phyloP scores from a whole-genome alignment of 2,113 vertebrate species.

The Chloropsis hardwickii region DNA sequence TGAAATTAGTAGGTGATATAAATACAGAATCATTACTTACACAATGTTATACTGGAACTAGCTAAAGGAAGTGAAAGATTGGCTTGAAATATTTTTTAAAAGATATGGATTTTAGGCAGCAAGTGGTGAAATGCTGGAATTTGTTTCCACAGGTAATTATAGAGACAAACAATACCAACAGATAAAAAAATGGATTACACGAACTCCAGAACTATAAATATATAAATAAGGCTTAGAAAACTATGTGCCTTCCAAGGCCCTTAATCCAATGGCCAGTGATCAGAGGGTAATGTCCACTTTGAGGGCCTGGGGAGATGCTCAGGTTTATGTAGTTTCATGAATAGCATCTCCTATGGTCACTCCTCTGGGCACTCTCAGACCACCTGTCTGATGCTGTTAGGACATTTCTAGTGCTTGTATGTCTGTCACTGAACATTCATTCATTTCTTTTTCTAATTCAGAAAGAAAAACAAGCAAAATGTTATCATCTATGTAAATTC shows the following conservation, averaged over 20 bases:
- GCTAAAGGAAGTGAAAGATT: background rate
- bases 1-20: background rate
- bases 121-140: background rate
- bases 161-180: background rate
- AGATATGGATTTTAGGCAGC: background rate
- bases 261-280: background rate
- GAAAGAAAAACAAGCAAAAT: background rate
- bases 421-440: background rate
- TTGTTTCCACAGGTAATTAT: background rate
- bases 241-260: background rate
- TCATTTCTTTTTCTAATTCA: background rate
- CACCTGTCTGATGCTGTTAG: background rate
- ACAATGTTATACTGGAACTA: background rate
- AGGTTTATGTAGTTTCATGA: background rate
- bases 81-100: background rate
- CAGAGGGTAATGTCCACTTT: rapidly evolving
- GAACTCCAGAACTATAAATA: background rate
- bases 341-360: background rate
- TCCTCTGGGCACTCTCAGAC: background rate
- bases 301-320: background rate
- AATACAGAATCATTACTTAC: background rate
- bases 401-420: background rate
- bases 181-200: background rate
- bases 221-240: background rate
- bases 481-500: background rate